Evolutionary conservation across 1,140 invertebrate species (phyloP).

Genomic region (Panulirus ornatus): DNA sequence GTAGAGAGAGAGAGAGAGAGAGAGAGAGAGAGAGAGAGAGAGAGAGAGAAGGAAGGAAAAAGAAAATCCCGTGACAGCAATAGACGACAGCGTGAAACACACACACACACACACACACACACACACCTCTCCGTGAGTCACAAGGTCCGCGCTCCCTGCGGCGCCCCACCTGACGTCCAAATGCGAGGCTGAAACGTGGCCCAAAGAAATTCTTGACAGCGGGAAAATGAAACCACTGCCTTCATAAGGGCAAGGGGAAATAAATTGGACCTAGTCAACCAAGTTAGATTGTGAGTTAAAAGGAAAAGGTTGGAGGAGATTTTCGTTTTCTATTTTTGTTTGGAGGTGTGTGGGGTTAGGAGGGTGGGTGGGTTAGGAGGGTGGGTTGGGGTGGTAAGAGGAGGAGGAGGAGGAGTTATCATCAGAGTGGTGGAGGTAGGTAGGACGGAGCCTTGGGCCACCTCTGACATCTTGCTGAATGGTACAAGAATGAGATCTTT

Average conservation of each 20-base stretch:
- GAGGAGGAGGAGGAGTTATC: neutral
- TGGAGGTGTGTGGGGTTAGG: no score
- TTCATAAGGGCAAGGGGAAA: slow-evolving; percentile 24
- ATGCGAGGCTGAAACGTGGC: slow-evolving; percentile 13
- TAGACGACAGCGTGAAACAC: neutral
- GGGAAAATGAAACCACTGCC: slow-evolving; percentile 38
- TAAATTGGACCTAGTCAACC: slow-evolving; percentile 16
- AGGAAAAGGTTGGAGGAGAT: neutral
- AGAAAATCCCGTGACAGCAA: neutral
- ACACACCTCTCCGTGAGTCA: neutral
- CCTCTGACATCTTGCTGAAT: no score
- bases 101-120: no score
- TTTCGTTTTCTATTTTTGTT: neutral
- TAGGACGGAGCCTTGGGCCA: neutral
- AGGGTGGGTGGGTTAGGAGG: neutral
- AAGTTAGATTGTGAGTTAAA: neutral
- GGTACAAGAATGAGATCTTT: no score
- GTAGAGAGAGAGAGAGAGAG: no score
- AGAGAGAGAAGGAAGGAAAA: no score
- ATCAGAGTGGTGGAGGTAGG: no score
- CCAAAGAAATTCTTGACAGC: slow-evolving; percentile 45
- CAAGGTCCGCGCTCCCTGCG: neutral
- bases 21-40: no score
- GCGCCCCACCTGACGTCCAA: neutral
- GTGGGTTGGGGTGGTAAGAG: neutral